Evolutionary conservation across 2,797 vertebrate genomes (phyloP).

Genomic region (Acanthis flammea): DNA sequence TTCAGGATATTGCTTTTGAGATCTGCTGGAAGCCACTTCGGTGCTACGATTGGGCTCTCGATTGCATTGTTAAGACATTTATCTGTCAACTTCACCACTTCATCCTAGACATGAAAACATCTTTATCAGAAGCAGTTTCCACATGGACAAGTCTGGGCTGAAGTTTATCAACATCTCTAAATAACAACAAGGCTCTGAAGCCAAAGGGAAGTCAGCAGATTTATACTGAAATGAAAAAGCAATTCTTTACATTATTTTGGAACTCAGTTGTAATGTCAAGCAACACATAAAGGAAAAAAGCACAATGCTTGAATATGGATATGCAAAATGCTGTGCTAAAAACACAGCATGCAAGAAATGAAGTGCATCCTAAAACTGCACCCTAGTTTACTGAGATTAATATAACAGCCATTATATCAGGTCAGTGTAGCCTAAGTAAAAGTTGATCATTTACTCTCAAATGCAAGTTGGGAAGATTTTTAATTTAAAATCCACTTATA

Average conservation of each 20-base stretch:
- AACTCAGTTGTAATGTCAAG: not conserved
- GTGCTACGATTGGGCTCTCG: conserved; percentile 75
- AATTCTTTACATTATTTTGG: not conserved
- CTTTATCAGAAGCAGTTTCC: not conserved
- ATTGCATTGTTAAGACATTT: conserved; percentile 88
- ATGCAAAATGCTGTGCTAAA: not conserved
- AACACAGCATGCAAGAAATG: not conserved
- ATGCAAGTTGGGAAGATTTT: not conserved
- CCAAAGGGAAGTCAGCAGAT: not conserved
- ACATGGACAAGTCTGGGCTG: not conserved
- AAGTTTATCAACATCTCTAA: not conserved
- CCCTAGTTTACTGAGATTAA: not conserved
- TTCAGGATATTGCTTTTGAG: conserved; percentile 97
- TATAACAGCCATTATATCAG: not conserved
- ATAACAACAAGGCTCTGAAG: not conserved
- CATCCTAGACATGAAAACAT: conserved; percentile 78
- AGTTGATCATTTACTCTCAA: not conserved
- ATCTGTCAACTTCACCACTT: conserved; percentile 88
- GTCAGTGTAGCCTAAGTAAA: not conserved
- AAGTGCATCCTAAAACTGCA: not conserved
- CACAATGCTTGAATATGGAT: not conserved
- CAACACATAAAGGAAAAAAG: not conserved
- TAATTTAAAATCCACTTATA: not conserved
- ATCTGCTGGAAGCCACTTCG: conserved; percentile 79
- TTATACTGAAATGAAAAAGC: not conserved